These are phyloP conservation scores for Hyppa rectilinea DNA, from an alignment of 2,888 invertebrate genomes.

Conservation along the genomic window DNA sequence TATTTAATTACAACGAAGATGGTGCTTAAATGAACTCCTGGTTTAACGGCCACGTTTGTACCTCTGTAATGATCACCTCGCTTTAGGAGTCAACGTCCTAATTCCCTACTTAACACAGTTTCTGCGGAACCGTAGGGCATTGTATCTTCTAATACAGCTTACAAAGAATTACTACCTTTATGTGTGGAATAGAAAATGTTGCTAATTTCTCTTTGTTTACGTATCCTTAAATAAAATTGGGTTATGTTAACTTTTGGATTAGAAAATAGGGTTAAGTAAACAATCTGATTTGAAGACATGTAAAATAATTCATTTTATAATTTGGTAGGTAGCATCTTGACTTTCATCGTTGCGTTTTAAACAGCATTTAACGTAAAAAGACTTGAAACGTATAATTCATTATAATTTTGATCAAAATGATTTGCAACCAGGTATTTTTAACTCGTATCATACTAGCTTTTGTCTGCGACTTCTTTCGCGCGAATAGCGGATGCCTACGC, in stretches of 20 bases:
- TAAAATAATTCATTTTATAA: background rate
- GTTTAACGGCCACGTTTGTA: slow-evolving; percentile 19
- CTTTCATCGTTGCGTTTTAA: background rate
- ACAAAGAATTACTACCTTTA: slow-evolving; percentile 39
- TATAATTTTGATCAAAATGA: no score
- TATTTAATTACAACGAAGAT: slow-evolving; percentile 43
- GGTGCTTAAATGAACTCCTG: slow-evolving; percentile 36
- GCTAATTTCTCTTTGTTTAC: slow-evolving; percentile 29
- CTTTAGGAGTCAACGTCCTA: slow-evolving; percentile 57
- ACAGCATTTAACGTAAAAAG: no score
- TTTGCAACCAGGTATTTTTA: no score
- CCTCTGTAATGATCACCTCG: slow-evolving; percentile 38
- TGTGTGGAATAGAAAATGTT: slow-evolving; percentile 29
- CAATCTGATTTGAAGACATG: background rate
- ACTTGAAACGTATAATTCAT: no score
- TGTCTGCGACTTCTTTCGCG: no score
- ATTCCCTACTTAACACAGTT: slow-evolving; percentile 55
- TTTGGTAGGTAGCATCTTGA: background rate
- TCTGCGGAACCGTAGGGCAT: slow-evolving; percentile 21
- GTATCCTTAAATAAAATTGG: slow-evolving; percentile 21
- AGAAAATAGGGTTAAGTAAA: slow-evolving; percentile 10
- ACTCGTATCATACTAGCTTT: no score
- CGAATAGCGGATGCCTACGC: no score
- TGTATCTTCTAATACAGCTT: slow-evolving; percentile 51
- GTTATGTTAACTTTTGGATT: slow-evolving; percentile 28